Percentiles rank a stretch among this genome's conserved stretches.
Conservation (phyloP, 2,797 vertebrate genomes). For the Potorous gilbertii region DNA sequence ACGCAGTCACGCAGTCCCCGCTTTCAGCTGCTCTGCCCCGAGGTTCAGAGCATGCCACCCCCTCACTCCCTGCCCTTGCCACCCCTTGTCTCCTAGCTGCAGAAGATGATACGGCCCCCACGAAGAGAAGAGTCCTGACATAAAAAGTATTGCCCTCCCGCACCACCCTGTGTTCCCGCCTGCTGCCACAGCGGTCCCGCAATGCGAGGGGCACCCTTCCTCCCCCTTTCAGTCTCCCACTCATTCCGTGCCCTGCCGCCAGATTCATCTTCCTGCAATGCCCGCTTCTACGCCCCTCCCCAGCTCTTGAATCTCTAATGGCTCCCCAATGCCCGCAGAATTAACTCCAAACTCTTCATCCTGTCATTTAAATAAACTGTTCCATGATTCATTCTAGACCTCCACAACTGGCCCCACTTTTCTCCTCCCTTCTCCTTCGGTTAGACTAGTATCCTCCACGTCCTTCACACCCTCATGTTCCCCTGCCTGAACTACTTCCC, state of each 20-base stretch:
- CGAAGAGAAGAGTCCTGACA: background rate
- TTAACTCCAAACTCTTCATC: background rate
- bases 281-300: background rate
- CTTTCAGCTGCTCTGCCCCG: background rate
- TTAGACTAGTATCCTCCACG: background rate
- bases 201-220: background rate
- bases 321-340: background rate
- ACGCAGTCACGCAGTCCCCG: background rate
- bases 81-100: conserved; percentile 59
- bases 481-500: background rate
- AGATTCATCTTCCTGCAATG: background rate
- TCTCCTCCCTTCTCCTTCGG: background rate
- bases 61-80: background rate
- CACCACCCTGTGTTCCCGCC: background rate
- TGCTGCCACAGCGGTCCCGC: background rate
- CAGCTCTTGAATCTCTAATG: background rate
- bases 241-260: background rate
- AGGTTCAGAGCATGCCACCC: background rate
- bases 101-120: conserved; percentile 14
- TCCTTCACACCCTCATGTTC: background rate
- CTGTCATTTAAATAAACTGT: background rate
- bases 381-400: background rate
- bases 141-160: background rate
- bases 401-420: background rate
- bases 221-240: background rate